Base-by-base conservation (phyloP, 2,113 vertebrate species). In the Dipodomys spectabilis region DNA sequence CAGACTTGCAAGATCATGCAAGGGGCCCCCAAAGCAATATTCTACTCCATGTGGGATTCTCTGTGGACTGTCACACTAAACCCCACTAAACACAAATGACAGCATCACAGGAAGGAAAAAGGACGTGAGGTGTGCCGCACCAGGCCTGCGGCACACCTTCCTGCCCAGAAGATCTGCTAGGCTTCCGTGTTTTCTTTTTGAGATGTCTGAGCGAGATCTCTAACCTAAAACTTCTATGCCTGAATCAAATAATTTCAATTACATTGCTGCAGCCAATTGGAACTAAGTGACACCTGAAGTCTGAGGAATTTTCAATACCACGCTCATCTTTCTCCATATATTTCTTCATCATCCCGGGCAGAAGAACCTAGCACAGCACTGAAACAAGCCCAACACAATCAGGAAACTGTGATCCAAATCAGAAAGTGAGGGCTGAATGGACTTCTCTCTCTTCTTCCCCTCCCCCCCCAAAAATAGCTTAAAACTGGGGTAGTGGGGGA, bases 181-280 rank as follows among this genome's bases (percentile, higher is more conserved):
- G 30, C 23, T 15, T 73, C 35, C 20, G 44, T 19, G 64, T 19
- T 28, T 35, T 73, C 73, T 65, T 82, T 82, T 88, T 90, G 69
- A 68, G 77, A 90, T 62, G 90, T 45, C 75, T 72, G 23, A 32
- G 84, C 82, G 39, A 93, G 65, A 79, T 12, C 1, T 67, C 93
- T 88, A 82, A 73, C 93, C 84, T 82, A 20, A 27, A 78, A 86
- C 74, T 69, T 92, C 94, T 78, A 60, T 39, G 45, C 82, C n/a
- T 86, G 64, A 95, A 90, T 82, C 82, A 88, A 90, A 79, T 32
- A 67, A 92, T 93, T 90, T 57, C 73, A 62, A 92, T 96, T 85
- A 92, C 60, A 53, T 79, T 87, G 78, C 68, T 4, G 0, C 20
- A 67, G 92, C 53, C 92, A 75, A 77, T 82, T 7, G 64, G 90